These are phyloP conservation scores for Acanthosepion lycidas DNA, from an alignment of 2,888 invertebrate species.

Conservation along the genomic window DNA sequence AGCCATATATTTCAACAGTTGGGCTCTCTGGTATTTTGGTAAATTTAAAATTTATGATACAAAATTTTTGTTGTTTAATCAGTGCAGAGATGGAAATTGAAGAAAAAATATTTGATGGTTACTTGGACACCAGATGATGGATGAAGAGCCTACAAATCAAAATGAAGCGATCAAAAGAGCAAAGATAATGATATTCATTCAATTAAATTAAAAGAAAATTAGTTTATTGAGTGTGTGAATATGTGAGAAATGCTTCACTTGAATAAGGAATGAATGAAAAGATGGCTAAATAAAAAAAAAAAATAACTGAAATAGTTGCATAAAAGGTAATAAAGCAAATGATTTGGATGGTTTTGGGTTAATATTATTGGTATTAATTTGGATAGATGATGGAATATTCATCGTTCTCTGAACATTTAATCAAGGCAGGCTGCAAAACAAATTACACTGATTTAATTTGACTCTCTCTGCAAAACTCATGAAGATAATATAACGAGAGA, in stretches of 20 bases:
- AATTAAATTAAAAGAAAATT: background rate
- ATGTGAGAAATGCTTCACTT: background rate
- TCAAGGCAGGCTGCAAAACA: background rate
- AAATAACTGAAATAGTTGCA: background rate
- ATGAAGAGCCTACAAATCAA: background rate
- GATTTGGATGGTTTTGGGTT: background rate
- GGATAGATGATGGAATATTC: background rate
- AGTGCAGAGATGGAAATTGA: too few species aligned
- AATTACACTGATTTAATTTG: constrained; percentile 33
- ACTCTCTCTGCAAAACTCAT: background rate
- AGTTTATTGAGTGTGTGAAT: background rate
- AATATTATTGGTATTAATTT: background rate
- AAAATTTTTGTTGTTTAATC: too few species aligned
- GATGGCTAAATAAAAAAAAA: background rate
- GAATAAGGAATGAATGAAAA: background rate
- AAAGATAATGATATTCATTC: too few species aligned
- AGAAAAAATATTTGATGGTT: too few species aligned
- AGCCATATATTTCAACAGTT: too few species aligned
- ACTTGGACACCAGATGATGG: background rate
- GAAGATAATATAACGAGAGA: background rate
- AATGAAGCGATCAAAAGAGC: background rate
- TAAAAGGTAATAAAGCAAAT: background rate
- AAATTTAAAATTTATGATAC: too few species aligned
- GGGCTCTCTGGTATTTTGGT: too few species aligned
- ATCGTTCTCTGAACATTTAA: background rate